Base-by-base conservation (phyloP, 2,888 invertebrate species). In the Junonia oenone region DNA sequence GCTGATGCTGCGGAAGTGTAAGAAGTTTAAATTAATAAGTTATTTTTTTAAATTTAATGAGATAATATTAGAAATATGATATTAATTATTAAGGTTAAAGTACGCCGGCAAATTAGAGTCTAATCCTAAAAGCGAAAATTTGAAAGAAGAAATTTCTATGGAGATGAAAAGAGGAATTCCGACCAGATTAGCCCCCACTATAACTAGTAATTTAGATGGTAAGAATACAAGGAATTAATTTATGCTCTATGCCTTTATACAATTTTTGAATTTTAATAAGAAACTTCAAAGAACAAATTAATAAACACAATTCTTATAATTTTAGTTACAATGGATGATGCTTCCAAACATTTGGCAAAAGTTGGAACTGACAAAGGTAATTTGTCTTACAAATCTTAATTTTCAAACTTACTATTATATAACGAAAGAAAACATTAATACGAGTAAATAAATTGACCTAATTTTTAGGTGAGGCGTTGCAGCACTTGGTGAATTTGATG, bases 381-480 rank as follows among this genome's bases (percentile, higher is more conserved):
- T 27, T n/a, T n/a, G n/a, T n/a, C n/a, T n/a, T n/a, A n/a, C n/a
- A n/a, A n/a, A n/a, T n/a, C n/a, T n/a, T n/a, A n/a, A n/a, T n/a
- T n/a, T n/a, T n/a, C n/a, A n/a, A n/a, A n/a, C n/a, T n/a, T n/a
- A n/a, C n/a, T n/a, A n/a, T n/a, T n/a, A n/a, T n/a, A n/a, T n/a
- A n/a, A n/a, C n/a, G n/a, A n/a, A n/a, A n/a, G n/a, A n/a, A n/a
- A n/a, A n/a, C n/a, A n/a, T n/a, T n/a, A n/a, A n/a, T n/a, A n/a
- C n/a, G n/a, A n/a, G n/a, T n/a, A n/a, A n/a, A n/a, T n/a, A n/a
- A n/a, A n/a, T n/a, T n/a, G n/a, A n/a, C n/a, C n/a, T n/a, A n/a
- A n/a, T n/a, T n/a, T n/a, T n/a, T 54, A 83, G 83, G 80, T 1
- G 67, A 75, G n/a, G 77, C 81, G 11, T 60, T 83, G 48, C 71